phyloP scores from a whole-genome alignment of 2,113 vertebrate genomes.

The Podarcis cretensis region DNA sequence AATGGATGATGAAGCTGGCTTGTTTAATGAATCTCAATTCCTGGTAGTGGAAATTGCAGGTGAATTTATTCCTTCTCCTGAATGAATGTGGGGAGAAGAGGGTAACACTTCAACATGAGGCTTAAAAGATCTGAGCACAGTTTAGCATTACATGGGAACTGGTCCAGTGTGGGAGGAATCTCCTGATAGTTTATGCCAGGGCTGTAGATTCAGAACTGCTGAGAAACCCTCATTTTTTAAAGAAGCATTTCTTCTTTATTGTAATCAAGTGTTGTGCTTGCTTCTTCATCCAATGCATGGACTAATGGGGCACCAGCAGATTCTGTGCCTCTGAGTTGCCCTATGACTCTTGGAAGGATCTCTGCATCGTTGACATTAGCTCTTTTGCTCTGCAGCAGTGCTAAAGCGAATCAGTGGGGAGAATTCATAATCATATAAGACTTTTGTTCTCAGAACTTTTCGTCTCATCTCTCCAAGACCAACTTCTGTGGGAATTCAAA shows the following conservation, averaged over 20 bases:
- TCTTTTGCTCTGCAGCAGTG: background rate
- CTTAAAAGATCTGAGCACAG: too few species aligned
- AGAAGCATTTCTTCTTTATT: background rate
- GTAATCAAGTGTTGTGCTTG: background rate
- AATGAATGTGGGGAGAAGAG: too few species aligned
- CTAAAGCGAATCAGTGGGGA: background rate
- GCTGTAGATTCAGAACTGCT: background rate
- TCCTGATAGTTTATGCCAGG: background rate
- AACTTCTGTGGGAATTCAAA: background rate
- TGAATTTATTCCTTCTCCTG: too few species aligned
- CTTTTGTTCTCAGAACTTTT: background rate
- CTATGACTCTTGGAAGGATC: background rate
- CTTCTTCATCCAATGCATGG: background rate
- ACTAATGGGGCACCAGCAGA: background rate
- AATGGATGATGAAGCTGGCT: background rate
- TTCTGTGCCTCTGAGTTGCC: background rate
- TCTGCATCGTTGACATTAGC: background rate
- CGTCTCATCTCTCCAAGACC: background rate
- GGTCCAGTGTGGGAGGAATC: background rate
- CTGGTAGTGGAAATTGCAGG: too few species aligned
- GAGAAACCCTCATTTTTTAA: background rate
- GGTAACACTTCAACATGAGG: too few species aligned
- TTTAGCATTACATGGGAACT: too few species aligned
- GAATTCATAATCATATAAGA: background rate
- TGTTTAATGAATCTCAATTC: background rate